Evolutionary conservation across 2,888 invertebrate species (phyloP), one percentile per base, ranked within the genome.

Genomic region (Furcula furcula): DNA sequence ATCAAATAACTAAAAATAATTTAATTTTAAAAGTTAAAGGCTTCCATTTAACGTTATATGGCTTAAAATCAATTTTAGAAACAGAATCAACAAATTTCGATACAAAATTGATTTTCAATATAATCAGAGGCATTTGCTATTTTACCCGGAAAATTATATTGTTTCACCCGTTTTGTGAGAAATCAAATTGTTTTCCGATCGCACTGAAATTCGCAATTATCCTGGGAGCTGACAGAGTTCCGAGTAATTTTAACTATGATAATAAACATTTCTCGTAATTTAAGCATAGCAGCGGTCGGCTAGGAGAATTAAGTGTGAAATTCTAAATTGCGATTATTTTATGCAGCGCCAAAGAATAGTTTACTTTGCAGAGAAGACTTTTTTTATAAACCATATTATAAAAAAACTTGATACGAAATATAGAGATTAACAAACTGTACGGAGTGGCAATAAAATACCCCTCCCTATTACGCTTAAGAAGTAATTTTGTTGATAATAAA

Each of bases 171-270:
- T 29, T 41, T 26, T 44, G 37, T 11, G 18, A 28, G 18, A 45
- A 52, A 54, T 48, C 37, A 57, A 60, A 66, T 66, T 58, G 66
- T 68, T 67, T 68, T 66, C 68, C 64, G 60, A 66, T 66, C 56
- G 49, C 51, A 31, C 45, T 41, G 52, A 55, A 49, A 53, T 46
- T 46, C 37, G 41, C 60, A 63, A 66, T 65, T 65, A 61, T 55
- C 61, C 41, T 22, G 57, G 46, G 53, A 57, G 28, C 23, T 28
- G 5, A 40, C 34, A 32, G 30, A 26, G 36, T 43, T 38, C 36
- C 35, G n/a, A n/a, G n/a, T n/a, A n/a, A n/a, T n/a, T n/a, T n/a
- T n/a, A n/a, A n/a, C n/a, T n/a, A n/a, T n/a, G n/a, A n/a, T n/a
- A n/a, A n/a, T n/a, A n/a, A n/a, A n/a, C n/a, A n/a, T n/a, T n/a